Base-by-base conservation (phyloP, 2,797 vertebrate genomes). In the Enteromius radiatus region DNA sequence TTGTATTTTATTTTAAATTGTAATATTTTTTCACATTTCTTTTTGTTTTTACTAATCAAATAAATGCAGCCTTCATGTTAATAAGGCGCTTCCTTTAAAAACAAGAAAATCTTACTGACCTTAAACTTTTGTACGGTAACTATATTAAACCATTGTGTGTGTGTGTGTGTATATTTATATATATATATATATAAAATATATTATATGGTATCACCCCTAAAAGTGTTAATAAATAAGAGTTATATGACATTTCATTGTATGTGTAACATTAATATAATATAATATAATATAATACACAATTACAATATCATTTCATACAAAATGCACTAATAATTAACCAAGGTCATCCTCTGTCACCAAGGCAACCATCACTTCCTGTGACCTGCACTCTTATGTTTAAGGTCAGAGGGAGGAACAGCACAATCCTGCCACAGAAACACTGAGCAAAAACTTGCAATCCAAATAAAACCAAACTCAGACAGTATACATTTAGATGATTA, bases 281-380 rank as follows among this genome's bases (percentile, higher is more conserved):
- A 31, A 31, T n/a, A n/a, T n/a, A n/a, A n/a, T 61, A 26, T 12
- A 61, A 59, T 14, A 26, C 10, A 59, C 23, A 26, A 59, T 59
- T 4, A 26, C 23, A 28, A 61, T 61, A 61, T 61, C 5, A 28
- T 28, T 61, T 5, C 12, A 28, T 61, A 28, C 7, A 59, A 17
- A n/a, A 43, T 12, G 9, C 6, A 9, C 65, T 70, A 9, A n/a
- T n/a, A 80, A 80, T 33, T 70, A 45, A 33, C 19, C 38, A 71
- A 11, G 38, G 38, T 33, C 52, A 45, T 59, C 23, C n/a, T 63
- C 59, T 10, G 36, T 43, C n/a, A 68, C 23, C 77, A 54, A 56
- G 33, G 49, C 65, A 69, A 80, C 49, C 6, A n/a, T 69, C 49
- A 90, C 91, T 90, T 86, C 85, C 91, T 70, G 36, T 61, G 52